phyloP scores from a whole-genome alignment of 2,888 invertebrate genomes.

The Allophyes oxyacanthae region DNA sequence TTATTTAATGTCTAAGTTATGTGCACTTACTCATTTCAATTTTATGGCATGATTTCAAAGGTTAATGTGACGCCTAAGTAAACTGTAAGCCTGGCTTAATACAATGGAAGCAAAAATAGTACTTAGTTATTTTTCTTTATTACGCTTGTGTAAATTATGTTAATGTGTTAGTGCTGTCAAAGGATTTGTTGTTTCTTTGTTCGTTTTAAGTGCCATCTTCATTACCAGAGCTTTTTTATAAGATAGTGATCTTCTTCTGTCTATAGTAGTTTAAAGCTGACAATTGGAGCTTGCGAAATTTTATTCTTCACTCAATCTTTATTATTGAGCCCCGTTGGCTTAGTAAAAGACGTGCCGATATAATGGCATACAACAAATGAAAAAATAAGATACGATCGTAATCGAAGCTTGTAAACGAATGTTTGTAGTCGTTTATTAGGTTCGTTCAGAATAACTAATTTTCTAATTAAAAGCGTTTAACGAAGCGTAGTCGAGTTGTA shows the following conservation, averaged over 20 bases:
- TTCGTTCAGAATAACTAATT: conserved; percentile 29
- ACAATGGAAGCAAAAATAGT: background rate
- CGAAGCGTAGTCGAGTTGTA: conserved; percentile 31
- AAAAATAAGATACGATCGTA: background rate
- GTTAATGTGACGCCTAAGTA: conserved; percentile 12
- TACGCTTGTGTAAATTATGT: background rate
- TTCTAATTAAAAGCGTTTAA: conserved; percentile 25
- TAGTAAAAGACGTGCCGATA: too few relatives aligned
- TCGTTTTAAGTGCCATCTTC: too few relatives aligned
- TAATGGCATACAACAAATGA: too few relatives aligned
- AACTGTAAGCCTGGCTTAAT: conserved; percentile 1
- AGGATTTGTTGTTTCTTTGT: too few relatives aligned
- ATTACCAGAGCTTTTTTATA: too few relatives aligned
- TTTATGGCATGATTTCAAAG: conserved; percentile 31
- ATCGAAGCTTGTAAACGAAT: background rate
- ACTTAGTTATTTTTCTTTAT: background rate
- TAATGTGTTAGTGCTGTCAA: too few relatives aligned
- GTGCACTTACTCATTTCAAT: conserved; percentile 22
- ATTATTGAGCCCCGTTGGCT: too few relatives aligned
- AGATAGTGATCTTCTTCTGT: too few relatives aligned
- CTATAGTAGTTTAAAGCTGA: too few relatives aligned
- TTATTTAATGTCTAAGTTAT: conserved; percentile 37
- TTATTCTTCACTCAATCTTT: too few relatives aligned
- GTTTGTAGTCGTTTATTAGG: background rate
- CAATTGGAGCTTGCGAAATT: too few relatives aligned